Base-by-base conservation (phyloP, 2,797 vertebrate species). In the Molothrus aeneus region DNA sequence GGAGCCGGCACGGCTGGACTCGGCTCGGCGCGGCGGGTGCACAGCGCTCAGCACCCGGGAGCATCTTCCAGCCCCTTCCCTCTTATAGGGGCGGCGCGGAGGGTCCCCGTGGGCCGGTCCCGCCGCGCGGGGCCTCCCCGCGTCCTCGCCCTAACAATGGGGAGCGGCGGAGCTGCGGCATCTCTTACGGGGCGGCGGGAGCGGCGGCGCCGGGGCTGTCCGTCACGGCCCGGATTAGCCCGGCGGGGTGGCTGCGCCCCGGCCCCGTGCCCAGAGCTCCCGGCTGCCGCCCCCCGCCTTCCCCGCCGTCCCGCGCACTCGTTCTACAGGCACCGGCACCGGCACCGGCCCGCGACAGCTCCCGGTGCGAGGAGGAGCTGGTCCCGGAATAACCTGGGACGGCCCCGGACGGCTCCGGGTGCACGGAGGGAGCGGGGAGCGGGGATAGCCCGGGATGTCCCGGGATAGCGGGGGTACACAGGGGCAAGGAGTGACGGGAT, bases 81-180 rank as follows among this genome's bases (percentile, higher is more conserved):
- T 96, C 96, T 97, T 96, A 96, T 96, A 96, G 95, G 72, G 93
- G 83, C 93, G 84, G 93, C 47, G 74, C 88, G 95, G 97, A 98
- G 98, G 98, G 98, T 92, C 94, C 92, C 95, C 92, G 38, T 86
- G 95, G 98, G 98, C 97, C 98, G 98, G 98, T 97, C 98, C 95
- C 81, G 84, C 93, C 89, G 93, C 73, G 73, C 80, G 70, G 95
- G 89, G 86, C 86, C 75, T 94, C 92, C 94, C 91, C 72, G 98
- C 97, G 98, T 98, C 98, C 98, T 98, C 98, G 98, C 98, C 98
- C 98, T 97, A 98, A 98, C 98, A 98, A 98, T 98, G 98, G 98
- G 98, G 98, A 98, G 88, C 95, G 92, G 90, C 80, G 90, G 87
- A 79, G 90, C 92, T 86, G 90, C 90, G 80, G 92, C 92, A 86